Base-by-base conservation (phyloP, 2,797 vertebrate genomes). In the Urocyon cinereoargenteus region DNA sequence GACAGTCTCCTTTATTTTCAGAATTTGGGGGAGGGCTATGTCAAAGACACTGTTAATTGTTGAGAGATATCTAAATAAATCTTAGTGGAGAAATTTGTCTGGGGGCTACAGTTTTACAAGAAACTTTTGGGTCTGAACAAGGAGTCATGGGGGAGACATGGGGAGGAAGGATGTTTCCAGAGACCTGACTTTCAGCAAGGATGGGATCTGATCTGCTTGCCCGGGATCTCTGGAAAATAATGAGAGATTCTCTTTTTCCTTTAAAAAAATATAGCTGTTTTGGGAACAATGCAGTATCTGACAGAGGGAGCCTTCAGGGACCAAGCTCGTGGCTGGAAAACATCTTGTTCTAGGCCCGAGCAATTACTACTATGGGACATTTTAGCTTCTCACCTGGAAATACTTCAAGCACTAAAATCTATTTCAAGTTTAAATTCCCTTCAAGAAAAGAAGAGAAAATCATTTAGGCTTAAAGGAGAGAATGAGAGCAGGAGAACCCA, bases 321-420 rank as follows among this genome's bases (percentile, higher is more conserved):
- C 83, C 49, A 24, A 61, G 90, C 0, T 0, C 7, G 3, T 36
- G 53, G 66, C 77, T 93, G 24, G 61, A 91, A n/a, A 72, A 73
- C 45, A n/a, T 86, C 87, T 91, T 94, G 79, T 96, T 91, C 94
- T 55, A 53, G 59, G 82, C 70, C 82, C 59, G 72, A 81, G 31
- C 55, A 83, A 57, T 95, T 91, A 91, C 86, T 78, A 53, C 64
- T n/a, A 22, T 93, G 64, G 64, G 87, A 72, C 77, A 22, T 40
- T 91, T 97, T 84, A 64, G 79, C 91, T 90, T 93, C 89, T 94
- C 75, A 72, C 95, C 86, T 53, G 87, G 93, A 93, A 91, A 91
- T 82, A 88, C 83, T 84, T 59, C 61, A 85, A 92, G 81, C 40
- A 86, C 90, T 73, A 66, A 93, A 84, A 93, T 87, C 84, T 61